These are phyloP conservation scores for Australoheros scitulus DNA, from an alignment of 2,113 vertebrate species.

Conservation along the genomic window DNA sequence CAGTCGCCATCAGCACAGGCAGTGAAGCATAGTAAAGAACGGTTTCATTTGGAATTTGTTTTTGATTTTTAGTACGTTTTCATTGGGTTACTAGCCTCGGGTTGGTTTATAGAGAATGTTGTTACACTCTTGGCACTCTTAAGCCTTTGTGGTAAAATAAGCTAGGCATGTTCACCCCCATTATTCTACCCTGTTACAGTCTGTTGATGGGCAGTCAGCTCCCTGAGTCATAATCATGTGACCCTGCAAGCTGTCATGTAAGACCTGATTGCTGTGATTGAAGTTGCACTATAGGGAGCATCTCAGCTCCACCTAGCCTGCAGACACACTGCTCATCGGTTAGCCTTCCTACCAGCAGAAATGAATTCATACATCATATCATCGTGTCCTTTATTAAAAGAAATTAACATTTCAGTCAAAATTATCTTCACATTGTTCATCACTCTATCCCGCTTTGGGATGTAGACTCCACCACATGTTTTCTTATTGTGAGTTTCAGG, in stretches of 20 bases:
- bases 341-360: neutral
- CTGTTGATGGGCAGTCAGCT: neutral
- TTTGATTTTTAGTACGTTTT: neutral
- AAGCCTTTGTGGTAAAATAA: neutral
- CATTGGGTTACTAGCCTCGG: neutral
- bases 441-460: neutral
- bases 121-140: neutral
- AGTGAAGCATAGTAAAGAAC: neutral
- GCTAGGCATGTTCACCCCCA: neutral
- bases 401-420: neutral
- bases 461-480: neutral
- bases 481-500: neutral
- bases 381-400: neutral
- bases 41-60: neutral
- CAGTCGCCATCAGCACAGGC: neutral
- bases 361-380: neutral
- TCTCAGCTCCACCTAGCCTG: neutral
- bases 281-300: constrained; percentile 2
- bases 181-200: neutral
- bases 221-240: neutral
- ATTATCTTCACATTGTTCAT: neutral
- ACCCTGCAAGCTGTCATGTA: neutral
- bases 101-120: neutral
- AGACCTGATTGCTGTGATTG: neutral
- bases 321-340: neutral